These are phyloP conservation scores for Hirtodrosophila alboralis DNA, from an alignment of 2,888 invertebrate species.

Conservation along the genomic window DNA sequence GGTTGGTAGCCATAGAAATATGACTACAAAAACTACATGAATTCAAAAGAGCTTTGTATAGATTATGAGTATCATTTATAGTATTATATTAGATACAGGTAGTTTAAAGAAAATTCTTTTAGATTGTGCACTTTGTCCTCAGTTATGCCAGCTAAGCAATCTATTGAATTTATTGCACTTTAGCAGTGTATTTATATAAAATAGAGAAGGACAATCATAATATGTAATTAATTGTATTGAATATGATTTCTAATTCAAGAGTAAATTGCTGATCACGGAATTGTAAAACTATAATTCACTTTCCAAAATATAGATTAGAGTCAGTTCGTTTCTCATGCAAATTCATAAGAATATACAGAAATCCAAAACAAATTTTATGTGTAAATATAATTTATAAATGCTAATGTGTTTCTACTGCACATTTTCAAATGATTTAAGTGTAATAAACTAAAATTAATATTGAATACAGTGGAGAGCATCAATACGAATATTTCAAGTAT, in stretches of 20 bases:
- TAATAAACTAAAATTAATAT: no score
- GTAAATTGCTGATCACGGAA: neutral
- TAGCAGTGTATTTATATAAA: neutral
- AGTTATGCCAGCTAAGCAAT: conserved; percentile 14
- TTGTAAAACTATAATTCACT: no score
- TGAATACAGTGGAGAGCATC: no score
- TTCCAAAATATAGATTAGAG: no score
- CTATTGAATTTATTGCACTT: conserved; percentile 13
- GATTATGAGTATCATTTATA: conserved; percentile 25
- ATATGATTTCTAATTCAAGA: neutral
- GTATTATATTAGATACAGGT: conserved; percentile 9
- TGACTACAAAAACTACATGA: conserved; percentile 23
- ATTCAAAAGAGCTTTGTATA: conserved; percentile 9
- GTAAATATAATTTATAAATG: no score
- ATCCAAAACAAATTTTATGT: no score
- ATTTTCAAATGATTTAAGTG: no score
- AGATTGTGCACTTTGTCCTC: conserved; percentile 14
- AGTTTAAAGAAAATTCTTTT: conserved; percentile 7
- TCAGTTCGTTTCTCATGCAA: no score
- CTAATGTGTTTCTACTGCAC: no score
- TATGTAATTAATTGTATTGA: conserved; percentile 18
- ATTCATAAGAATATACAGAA: no score
- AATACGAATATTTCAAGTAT: no score
- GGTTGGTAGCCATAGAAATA: conserved; percentile 1
- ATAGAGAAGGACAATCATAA: conserved; percentile 2